Evolutionary conservation across 2,113 vertebrate genomes (phyloP).

Genomic region (Austrofundulus limnaeus): DNA sequence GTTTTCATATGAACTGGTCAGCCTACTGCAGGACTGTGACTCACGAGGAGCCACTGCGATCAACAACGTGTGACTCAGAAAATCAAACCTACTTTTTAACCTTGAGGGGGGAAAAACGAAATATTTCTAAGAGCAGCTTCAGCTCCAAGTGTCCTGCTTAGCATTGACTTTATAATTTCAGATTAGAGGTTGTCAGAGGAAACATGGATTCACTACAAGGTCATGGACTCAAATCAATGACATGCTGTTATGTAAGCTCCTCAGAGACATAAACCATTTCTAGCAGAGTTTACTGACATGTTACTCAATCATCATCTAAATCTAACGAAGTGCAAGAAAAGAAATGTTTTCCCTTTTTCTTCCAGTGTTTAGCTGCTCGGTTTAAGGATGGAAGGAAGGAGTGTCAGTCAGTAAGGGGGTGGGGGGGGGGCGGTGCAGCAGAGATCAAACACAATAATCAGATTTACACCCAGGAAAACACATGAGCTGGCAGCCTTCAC

Average conservation of each 20-base stretch:
- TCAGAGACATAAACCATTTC: slow-evolving; percentile 43
- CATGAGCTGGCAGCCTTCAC: slow-evolving; percentile 14
- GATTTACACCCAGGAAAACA: slow-evolving; percentile 3
- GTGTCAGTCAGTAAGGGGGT: slow-evolving; percentile 5
- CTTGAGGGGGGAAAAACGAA: slow-evolving; percentile 28
- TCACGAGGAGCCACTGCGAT: slow-evolving; percentile 13
- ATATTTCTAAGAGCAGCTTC: slow-evolving; percentile 12
- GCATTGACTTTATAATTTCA: slow-evolving; percentile 22
- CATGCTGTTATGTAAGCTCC: slow-evolving; percentile 52
- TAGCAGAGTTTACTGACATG: slow-evolving; percentile 20
- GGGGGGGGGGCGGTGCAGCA: slow-evolving; percentile 15
- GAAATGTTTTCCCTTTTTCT: not conserved
- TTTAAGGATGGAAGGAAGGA: not conserved
- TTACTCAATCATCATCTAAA: slow-evolving; percentile 17
- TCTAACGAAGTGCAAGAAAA: slow-evolving; percentile 1
- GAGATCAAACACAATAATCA: slow-evolving; percentile 7
- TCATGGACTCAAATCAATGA: slow-evolving; percentile 49
- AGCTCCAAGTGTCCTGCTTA: slow-evolving; percentile 2
- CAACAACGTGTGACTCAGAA: slow-evolving; percentile 37
- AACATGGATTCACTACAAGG: slow-evolving; percentile 50
- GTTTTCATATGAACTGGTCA: slow-evolving; percentile 9
- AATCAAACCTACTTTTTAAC: slow-evolving; percentile 32
- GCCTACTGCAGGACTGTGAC: slow-evolving; percentile 25
- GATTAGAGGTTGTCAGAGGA: slow-evolving; percentile 27
- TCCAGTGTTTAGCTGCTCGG: not conserved